Conservation (phyloP, 1,140 invertebrate species). For the Drosophila parvula region DNA sequence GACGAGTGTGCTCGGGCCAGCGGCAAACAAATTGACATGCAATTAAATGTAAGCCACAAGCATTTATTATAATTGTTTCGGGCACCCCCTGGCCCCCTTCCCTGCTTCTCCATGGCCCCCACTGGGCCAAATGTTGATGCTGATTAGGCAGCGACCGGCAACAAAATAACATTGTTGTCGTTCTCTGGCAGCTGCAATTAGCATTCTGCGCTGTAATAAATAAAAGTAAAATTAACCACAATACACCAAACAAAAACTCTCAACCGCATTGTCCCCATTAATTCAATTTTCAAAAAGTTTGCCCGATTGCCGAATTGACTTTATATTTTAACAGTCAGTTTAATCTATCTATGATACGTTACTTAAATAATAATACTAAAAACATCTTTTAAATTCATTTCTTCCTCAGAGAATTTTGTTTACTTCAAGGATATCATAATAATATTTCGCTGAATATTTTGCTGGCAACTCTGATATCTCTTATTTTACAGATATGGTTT, state of each 20-base stretch:
- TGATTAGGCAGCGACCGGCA: constrained; percentile 64
- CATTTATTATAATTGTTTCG: constrained; percentile 73
- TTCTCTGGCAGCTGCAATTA: constrained; percentile 64
- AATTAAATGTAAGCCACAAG: constrained; percentile 66
- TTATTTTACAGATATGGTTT: background rate
- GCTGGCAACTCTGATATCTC: background rate
- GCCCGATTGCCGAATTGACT: background rate
- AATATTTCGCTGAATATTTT: background rate
- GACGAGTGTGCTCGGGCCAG: constrained; percentile 34
- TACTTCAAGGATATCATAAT: no score
- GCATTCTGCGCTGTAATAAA: constrained; percentile 74
- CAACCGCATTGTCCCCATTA: constrained; percentile 26
- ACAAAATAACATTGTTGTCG: constrained; percentile 50
- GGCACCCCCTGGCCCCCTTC: no score
- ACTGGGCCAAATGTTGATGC: constrained; percentile 53
- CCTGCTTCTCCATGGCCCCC: background rate
- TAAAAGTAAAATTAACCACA: constrained; percentile 79
- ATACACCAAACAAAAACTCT: constrained; percentile 58
- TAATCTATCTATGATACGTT: background rate
- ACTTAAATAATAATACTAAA: no score
- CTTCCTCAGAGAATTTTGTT: no score
- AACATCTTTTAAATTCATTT: no score
- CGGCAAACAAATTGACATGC: constrained; percentile 73
- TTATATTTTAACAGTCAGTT: background rate
- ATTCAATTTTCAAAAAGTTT: constrained; percentile 16